Base-by-base conservation (phyloP, 2,888 invertebrate genomes). In the Pammene fasciana region DNA sequence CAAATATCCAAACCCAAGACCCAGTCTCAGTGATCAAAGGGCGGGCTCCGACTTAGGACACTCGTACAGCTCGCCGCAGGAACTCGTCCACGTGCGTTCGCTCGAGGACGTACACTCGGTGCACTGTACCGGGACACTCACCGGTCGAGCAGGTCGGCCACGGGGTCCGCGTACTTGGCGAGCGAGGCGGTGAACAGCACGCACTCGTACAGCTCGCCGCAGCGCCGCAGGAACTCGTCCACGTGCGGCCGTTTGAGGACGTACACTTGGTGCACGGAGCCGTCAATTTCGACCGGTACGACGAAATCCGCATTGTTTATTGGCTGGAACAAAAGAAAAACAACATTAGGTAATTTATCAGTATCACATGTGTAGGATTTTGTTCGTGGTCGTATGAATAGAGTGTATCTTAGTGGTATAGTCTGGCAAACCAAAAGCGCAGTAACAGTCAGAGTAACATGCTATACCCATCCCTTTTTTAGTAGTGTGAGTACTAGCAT, bases 251-350 rank as follows among this genome's bases (percentile, higher is more conserved):
- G 95, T 94, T 99, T 99, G 87, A 99, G 94, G 74, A 99, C 99
- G 93, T 99, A 99, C 82, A 97, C 97, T 93, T 99, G 99, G 93
- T 99, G 99, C 73, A 99, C 97, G 61, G 98, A 98, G 76, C 99
- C 99, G 93, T 99, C 99, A 82, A 99, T 99, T 93, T 99, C 99
- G 72, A 99, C 99, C 73, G 99, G 99, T 85, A 99, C 99, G 84
- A 99, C 97, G 93, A 99, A 99, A 94, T 99, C 99, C 76, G 99
- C 99, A 94, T 99, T 99, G 94, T 97, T 98, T 90, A 99, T 99
- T 76, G 99, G 99, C 97, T 99, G 93, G 62, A 95, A 93, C 61
- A 52, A 70, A 68, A 36, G 26, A 13, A 0, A 16, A n/a, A 50
- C 10, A 8, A 36, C 13, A n/a, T 54, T 13, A 34, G n/a, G 8